Conservation (phyloP, 2,797 vertebrate genomes). For the Sebastiscus albofasciatus region DNA sequence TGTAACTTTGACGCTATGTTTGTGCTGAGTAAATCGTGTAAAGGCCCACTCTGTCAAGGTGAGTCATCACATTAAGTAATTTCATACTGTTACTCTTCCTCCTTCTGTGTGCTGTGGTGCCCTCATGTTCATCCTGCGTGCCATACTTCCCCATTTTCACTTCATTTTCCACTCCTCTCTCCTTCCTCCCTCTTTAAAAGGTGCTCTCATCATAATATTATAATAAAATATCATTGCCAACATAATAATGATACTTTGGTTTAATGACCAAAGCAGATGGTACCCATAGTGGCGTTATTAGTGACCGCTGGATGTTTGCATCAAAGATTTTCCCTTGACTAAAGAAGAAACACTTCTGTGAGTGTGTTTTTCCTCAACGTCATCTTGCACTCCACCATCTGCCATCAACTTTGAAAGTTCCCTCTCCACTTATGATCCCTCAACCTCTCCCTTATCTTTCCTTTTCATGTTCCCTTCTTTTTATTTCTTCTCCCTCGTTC, state of each 20-base stretch:
- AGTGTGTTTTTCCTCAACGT: not conserved
- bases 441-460: not conserved
- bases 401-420: not conserved
- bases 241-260: not conserved
- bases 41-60: not conserved
- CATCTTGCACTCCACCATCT: constrained; percentile 1
- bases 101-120: not conserved
- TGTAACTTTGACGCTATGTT: not conserved
- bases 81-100: not conserved
- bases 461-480: not conserved
- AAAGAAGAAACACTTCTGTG: not conserved
- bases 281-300: not conserved
- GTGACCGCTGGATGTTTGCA: not conserved
- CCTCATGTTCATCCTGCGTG: not conserved
- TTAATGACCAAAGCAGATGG: not conserved
- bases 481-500: not conserved
- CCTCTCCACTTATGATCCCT: not conserved
- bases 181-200: not conserved
- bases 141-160: not conserved
- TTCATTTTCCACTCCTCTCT: not conserved
- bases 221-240: not conserved
- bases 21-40: not conserved
- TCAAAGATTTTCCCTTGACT: not conserved
- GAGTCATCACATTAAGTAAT: not conserved
- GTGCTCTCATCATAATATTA: not conserved